Conservation (phyloP, 2,113 vertebrate species). For the Proterorhinus semilunaris region DNA sequence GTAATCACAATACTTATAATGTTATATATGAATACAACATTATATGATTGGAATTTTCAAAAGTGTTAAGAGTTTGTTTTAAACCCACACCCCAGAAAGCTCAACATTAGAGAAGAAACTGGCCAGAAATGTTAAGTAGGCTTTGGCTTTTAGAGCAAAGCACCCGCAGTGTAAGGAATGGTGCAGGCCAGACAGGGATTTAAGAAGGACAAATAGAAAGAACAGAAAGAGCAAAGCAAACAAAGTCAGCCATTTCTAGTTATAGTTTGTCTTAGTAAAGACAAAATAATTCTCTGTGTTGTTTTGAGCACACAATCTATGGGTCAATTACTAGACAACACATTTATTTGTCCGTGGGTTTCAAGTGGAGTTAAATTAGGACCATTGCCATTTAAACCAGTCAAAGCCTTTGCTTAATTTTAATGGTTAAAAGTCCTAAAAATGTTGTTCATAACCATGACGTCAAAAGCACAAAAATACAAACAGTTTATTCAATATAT, state of each 20-base stretch:
- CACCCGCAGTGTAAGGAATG: slow-evolving; percentile 22
- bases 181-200: slow-evolving; percentile 36
- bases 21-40: too few species aligned
- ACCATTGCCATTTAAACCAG: too few species aligned
- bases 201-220: slow-evolving; percentile 27
- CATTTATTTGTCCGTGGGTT: too few species aligned
- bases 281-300: slow-evolving; percentile 2
- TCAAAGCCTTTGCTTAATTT: too few species aligned
- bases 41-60: too few species aligned
- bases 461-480: too few species aligned
- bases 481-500: too few species aligned
- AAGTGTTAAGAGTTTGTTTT: neutral
- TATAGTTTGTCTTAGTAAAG: neutral
- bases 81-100: slow-evolving; percentile 16
- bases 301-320: slow-evolving; percentile 20
- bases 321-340: too few species aligned
- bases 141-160: slow-evolving; percentile 23
- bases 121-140: slow-evolving; percentile 39
- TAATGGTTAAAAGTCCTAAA: too few species aligned
- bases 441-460: too few species aligned
- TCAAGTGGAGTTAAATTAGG: too few species aligned
- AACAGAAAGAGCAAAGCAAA: slow-evolving; percentile 22
- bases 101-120: slow-evolving; percentile 39
- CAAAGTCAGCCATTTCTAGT: slow-evolving; percentile 2
- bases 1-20: too few species aligned